phyloP scores from a whole-genome alignment of 1,140 invertebrate species.

The Eciton burchellii region DNA sequence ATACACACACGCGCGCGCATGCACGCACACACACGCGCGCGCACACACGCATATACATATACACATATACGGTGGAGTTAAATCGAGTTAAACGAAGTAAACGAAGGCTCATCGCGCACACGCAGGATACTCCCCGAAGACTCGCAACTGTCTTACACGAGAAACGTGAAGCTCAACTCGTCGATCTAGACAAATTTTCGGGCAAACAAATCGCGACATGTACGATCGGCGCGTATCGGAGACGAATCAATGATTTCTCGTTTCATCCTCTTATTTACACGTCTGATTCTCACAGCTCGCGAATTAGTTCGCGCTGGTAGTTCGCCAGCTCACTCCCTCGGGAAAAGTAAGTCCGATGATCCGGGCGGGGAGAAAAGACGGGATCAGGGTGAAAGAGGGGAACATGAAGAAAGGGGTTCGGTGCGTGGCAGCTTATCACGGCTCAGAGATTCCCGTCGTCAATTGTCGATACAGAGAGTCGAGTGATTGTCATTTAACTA shows the following conservation, averaged over 20 bases:
- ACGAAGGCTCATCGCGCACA: neutral
- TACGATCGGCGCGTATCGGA: slow-evolving; percentile 27
- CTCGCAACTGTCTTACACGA: slow-evolving; percentile 10
- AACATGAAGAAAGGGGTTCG: slow-evolving; percentile 56
- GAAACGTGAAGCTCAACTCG: slow-evolving; percentile 22
- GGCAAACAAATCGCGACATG: slow-evolving; percentile 23
- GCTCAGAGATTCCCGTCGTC: slow-evolving; percentile 75
- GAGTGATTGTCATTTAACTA: slow-evolving; percentile 84
- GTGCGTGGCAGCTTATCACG: slow-evolving; percentile 78
- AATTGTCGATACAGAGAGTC: slow-evolving; percentile 80
- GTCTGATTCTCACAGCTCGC: slow-evolving; percentile 1
- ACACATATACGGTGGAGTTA: neutral
- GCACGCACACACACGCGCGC: no score
- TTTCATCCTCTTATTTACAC: slow-evolving; percentile 27
- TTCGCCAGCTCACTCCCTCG: slow-evolving; percentile 34
- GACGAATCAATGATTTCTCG: slow-evolving; percentile 24
- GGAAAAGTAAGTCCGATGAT: slow-evolving; percentile 33
- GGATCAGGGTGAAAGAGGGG: neutral
- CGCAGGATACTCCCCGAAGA: slow-evolving; percentile 5
- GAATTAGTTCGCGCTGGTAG: slow-evolving; percentile 18
- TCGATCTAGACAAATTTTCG: slow-evolving; percentile 20
- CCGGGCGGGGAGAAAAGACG: neutral
- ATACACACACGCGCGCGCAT: neutral
- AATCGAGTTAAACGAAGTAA: neutral
- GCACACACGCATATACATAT: neutral